Evolutionary conservation across 2,113 vertebrate genomes (phyloP).

Genomic region (Charadrius vociferus): DNA sequence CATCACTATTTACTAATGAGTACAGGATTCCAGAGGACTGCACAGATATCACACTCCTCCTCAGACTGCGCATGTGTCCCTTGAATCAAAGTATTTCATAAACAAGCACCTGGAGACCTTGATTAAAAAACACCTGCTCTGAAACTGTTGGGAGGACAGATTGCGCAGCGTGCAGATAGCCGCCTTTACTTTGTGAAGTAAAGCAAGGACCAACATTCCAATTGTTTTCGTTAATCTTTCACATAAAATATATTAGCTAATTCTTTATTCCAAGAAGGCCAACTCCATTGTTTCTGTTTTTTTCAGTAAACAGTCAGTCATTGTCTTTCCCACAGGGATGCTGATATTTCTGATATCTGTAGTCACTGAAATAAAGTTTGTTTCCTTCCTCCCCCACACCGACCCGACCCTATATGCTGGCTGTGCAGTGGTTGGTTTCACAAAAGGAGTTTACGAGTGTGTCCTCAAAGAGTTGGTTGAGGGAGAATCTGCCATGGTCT

Average conservation of each 20-base stretch:
- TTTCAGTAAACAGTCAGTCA: background rate
- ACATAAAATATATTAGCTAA: background rate
- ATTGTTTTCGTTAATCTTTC: background rate
- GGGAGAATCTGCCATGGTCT: background rate
- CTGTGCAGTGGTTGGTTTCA: background rate
- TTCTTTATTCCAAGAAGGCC: background rate
- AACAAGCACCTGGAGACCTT: constrained; percentile 59
- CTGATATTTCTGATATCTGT: background rate
- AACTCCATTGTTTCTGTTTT: background rate
- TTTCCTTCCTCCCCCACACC: background rate
- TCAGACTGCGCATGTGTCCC: background rate
- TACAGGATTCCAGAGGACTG: constrained; percentile 26
- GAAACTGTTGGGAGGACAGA: background rate
- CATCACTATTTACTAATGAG: constrained; percentile 57
- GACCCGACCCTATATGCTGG: background rate
- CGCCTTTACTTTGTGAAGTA: background rate
- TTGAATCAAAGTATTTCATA: background rate
- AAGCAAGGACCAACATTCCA: background rate
- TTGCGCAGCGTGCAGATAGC: background rate
- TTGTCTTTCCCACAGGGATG: background rate
- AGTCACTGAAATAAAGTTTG: background rate
- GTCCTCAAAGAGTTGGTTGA: background rate
- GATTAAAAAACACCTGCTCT: constrained; percentile 39
- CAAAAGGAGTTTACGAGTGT: background rate
- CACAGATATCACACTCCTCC: background rate